These are phyloP conservation scores for Gallinago undulata DNA, from an alignment of 2,113 vertebrate species.

Conservation along the genomic window DNA sequence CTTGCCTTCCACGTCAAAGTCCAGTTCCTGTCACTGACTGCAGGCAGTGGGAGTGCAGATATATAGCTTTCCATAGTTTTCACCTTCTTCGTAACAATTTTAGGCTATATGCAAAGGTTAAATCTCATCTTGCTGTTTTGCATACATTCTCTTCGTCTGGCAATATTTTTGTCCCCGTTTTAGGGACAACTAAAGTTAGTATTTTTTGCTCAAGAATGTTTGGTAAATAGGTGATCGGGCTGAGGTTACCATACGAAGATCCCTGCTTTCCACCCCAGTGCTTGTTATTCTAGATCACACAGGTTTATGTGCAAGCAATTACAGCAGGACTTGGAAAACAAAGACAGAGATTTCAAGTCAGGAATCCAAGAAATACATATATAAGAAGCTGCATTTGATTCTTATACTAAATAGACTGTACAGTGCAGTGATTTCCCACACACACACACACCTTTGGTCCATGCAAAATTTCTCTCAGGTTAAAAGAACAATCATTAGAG, in stretches of 20 bases:
- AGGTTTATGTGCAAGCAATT: neutral
- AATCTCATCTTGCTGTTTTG: neutral
- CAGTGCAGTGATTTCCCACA: no score
- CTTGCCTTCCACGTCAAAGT: neutral
- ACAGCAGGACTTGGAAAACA: neutral
- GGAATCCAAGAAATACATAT: neutral
- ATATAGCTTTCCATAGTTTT: neutral
- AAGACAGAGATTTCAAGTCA: neutral
- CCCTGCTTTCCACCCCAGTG: neutral
- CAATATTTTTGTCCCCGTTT: neutral
- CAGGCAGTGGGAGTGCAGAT: neutral
- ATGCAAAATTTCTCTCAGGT: neutral
- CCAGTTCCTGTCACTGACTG: neutral
- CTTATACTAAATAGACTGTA: neutral
- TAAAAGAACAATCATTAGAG: neutral
- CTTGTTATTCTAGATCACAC: neutral
- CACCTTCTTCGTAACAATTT: neutral
- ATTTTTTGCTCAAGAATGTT: neutral
- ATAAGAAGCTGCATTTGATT: neutral
- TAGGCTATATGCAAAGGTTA: neutral
- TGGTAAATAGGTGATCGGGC: neutral
- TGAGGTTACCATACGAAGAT: neutral
- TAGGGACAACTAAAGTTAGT: neutral
- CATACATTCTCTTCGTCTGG: neutral
- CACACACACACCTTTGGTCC: no score